Base-by-base conservation (phyloP, 1,140 invertebrate species). In the Achatina immaculata region DNA sequence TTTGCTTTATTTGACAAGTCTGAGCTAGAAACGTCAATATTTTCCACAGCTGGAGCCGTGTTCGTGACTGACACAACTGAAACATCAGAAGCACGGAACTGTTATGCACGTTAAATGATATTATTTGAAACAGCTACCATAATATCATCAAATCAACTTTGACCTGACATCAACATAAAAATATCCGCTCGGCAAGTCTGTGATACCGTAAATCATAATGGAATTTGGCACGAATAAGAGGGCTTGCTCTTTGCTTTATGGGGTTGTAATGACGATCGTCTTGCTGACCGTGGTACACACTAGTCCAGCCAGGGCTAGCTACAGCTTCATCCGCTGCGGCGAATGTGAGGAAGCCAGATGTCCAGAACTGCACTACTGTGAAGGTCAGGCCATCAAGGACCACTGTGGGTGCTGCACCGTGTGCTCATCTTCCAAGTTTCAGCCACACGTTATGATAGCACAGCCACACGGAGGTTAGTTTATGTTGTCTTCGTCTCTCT, bases 401-500 rank as follows among this genome's bases (percentile, higher is more conserved):
- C 79, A 83, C 68, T 88, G 87, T 65, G 82, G 84, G 1, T 88
- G 87, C 75, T 88, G 87, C 72, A 82, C 79, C 24, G 78, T 83
- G n/a, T 88, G 87, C 62, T 86, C 87, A 16, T 83, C 83, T 16
- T 69, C 72, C 38, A 83, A 73, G 58, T 83, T 80, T 51, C 82
- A 83, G 66, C 82, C 82, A 34, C 82, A 83, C 73, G 72, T 79
- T 40, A 45, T 82, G 48, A 76, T 82, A 45, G 36, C 77, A n/a
- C 69, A 75, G 21, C 3, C 11, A 7, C 11, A 55, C 24, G 55
- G 75, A 78, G 81, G 81, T 82, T 31, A 77, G 80, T 48, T n/a
- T 21, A 6, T 71, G 38, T 71, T 71, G 16, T 14, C 4, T 24
- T 42, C 66, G 6, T 69, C 11, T 16, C 14, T 69, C n/a, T n/a